Conservation (phyloP, 2,113 vertebrate genomes). For the Pipra filicauda region DNA sequence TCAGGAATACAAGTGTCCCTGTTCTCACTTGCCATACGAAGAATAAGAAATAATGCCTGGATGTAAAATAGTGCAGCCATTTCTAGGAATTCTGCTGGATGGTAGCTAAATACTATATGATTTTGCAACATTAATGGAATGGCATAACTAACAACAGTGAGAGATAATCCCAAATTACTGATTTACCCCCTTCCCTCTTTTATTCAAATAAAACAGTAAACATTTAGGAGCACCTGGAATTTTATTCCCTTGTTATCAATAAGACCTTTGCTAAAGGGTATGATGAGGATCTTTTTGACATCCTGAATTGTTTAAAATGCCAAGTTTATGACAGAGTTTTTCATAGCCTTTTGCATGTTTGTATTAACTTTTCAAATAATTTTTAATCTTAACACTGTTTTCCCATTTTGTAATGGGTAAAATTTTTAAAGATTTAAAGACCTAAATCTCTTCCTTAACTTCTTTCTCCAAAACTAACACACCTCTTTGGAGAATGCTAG, state of each 20-base stretch:
- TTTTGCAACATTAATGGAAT: not conserved
- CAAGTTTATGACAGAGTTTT: not conserved
- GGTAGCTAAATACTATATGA: not conserved
- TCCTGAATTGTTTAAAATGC: not conserved
- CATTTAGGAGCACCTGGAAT: not conserved
- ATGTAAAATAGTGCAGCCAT: not conserved
- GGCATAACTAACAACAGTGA: not conserved
- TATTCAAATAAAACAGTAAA: not conserved
- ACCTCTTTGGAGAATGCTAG: constrained; percentile 19
- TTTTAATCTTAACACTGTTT: not conserved
- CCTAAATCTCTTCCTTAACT: not conserved
- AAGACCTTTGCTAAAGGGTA: not conserved
- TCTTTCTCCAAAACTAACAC: constrained; percentile 12
- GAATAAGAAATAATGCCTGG: not conserved
- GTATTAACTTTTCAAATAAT: not conserved
- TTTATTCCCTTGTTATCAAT: not conserved
- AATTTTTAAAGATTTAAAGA: constrained; percentile 15
- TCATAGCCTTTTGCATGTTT: not conserved
- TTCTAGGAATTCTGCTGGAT: not conserved
- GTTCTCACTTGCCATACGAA: not conserved
- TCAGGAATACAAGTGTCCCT: not conserved
- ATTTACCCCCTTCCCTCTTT: fast-evolving
- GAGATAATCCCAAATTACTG: not conserved
- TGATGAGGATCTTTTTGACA: not conserved
- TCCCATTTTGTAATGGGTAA: not conserved